Evolutionary conservation across 1,140 invertebrate genomes (phyloP).

Genomic region (Mactra quadrangularis): DNA sequence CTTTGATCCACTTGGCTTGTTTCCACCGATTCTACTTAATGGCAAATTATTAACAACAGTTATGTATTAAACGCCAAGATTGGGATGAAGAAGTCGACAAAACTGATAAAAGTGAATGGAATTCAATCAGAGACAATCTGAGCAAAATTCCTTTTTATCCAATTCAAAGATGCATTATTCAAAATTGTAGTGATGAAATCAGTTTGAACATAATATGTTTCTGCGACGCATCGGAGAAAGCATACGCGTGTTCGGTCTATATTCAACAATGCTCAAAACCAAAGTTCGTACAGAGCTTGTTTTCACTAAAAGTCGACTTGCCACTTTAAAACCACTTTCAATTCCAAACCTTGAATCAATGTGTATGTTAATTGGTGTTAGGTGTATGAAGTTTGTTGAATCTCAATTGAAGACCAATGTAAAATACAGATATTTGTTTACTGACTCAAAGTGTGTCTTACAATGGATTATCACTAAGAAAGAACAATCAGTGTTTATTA

Average conservation of each 20-base stretch:
- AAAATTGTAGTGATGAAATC: background rate
- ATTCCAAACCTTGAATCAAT: background rate
- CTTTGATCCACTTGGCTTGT: constrained; percentile 1
- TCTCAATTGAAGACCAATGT: background rate
- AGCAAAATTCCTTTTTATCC: background rate
- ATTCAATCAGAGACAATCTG: background rate
- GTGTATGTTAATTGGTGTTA: background rate
- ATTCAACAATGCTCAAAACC: background rate
- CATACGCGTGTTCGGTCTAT: background rate
- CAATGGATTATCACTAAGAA: background rate
- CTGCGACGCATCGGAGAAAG: background rate
- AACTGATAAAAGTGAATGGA: background rate
- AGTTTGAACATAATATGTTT: background rate
- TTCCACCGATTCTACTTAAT: background rate
- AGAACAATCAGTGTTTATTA: constrained; percentile 12
- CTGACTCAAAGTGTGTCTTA: constrained; percentile 16
- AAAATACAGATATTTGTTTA: background rate
- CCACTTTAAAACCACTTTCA: background rate
- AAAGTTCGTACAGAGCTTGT: background rate
- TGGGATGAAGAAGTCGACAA: constrained; percentile 1
- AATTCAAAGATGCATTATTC: background rate
- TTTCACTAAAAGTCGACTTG: constrained; percentile 14
- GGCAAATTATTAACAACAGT: constrained; percentile 1
- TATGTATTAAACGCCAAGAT: background rate
- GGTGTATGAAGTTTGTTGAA: background rate